Conservation (phyloP, 2,113 vertebrate genomes). For the Pithys albifrons region DNA sequence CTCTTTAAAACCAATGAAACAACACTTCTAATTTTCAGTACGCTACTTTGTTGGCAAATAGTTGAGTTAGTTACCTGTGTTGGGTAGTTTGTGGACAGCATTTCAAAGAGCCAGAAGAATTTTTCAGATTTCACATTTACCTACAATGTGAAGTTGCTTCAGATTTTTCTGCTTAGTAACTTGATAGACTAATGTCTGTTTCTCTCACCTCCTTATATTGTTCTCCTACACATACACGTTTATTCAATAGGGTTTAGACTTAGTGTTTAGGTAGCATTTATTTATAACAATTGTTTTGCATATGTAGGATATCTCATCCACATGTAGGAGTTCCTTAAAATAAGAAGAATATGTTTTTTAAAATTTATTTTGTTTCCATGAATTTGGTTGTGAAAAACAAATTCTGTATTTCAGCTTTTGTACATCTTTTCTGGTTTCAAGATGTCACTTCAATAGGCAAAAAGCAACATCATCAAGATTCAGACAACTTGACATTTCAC, state of each 20-base stretch:
- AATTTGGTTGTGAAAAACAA: not conserved
- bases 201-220: not conserved
- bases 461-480: not conserved
- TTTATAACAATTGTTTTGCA: not conserved
- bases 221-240: not conserved
- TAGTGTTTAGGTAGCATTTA: not conserved
- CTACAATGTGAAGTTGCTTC: not conserved
- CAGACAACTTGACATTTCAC: not conserved
- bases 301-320: not conserved
- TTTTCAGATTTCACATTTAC: not conserved
- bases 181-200: not conserved
- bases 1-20: not conserved
- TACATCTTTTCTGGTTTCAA: not conserved
- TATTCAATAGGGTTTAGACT: not conserved
- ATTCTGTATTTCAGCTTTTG: not conserved
- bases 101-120: not conserved
- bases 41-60: not conserved
- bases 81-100: not conserved
- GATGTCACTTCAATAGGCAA: not conserved
- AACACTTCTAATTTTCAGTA: not conserved
- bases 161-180: not conserved
- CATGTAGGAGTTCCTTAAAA: not conserved
- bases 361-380: not conserved
- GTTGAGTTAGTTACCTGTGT: not conserved
- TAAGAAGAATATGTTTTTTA: not conserved